A percentile compares a stretch with the other conserved stretches of the same genome.
Conservation (phyloP, 2,797 vertebrate genomes). For the Cuniculus paca region DNA sequence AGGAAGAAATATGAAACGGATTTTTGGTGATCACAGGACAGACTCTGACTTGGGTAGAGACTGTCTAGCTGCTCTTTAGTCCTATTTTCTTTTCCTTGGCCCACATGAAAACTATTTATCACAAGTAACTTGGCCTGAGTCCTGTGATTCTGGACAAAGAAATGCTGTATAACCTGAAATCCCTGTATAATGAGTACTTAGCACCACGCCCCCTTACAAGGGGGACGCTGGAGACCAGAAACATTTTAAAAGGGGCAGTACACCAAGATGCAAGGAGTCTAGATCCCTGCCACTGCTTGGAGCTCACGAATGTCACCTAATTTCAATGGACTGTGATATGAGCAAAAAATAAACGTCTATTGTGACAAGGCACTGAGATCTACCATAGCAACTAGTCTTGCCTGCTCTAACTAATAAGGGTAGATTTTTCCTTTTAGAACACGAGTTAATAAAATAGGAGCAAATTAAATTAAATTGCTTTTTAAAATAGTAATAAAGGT, state of each 20-base stretch:
- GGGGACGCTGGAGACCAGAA: not conserved
- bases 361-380: not conserved
- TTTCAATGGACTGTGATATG: not conserved
- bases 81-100: not conserved
- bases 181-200: not conserved
- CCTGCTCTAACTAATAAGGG: not conserved
- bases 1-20: not conserved
- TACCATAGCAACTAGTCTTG: not conserved
- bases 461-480: not conserved
- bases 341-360: not conserved
- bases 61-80: not conserved
- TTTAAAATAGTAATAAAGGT: constrained; percentile 12
- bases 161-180: not conserved
- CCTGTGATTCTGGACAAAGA: not conserved
- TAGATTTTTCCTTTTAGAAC: constrained; percentile 1
- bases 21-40: not conserved
- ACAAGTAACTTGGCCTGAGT: not conserved
- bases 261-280: not conserved
- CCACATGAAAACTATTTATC: not conserved
- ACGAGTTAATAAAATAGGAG: constrained; percentile 11
- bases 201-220: not conserved
- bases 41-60: not conserved
- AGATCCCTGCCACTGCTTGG: not conserved
- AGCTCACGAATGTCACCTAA: not conserved
- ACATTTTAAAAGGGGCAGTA: not conserved